phyloP scores from a whole-genome alignment of 2,797 vertebrate genomes.

The Pipistrellus nathusii region DNA sequence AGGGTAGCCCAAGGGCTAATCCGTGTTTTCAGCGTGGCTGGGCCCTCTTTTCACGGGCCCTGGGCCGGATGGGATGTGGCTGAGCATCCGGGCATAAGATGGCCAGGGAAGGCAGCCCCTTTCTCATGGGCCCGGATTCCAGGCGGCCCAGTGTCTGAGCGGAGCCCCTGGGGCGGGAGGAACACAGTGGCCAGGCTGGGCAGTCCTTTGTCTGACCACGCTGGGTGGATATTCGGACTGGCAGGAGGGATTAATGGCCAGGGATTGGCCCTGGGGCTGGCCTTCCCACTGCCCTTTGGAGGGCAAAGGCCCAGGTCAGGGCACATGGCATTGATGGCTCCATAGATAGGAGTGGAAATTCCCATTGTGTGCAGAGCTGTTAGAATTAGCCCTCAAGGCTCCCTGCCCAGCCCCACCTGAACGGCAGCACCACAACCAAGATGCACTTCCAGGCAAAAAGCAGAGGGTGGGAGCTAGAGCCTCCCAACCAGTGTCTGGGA shows the following conservation, averaged over 20 bases:
- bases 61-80: slow-evolving; percentile 99
- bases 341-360: slow-evolving; percentile 94
- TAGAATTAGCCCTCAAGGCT: slow-evolving; percentile 93
- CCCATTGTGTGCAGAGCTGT: slow-evolving; percentile 99
- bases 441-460: slow-evolving; percentile 83
- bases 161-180: slow-evolving; percentile 82
- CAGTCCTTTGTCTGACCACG: slow-evolving; percentile 89
- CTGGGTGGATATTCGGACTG: slow-evolving; percentile 91
- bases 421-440: slow-evolving; percentile 83
- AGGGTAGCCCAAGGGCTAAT: slow-evolving; percentile 92
- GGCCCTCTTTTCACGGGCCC: slow-evolving; percentile 97
- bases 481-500: slow-evolving; percentile 8
- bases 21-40: slow-evolving; percentile 94
- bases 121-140: slow-evolving; percentile 93
- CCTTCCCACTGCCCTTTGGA: slow-evolving; percentile 92
- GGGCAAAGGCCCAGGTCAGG: slow-evolving; percentile 97
- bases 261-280: slow-evolving; percentile 93
- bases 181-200: slow-evolving; percentile 78
- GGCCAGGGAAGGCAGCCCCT: slow-evolving; percentile 89
- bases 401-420: slow-evolving; percentile 81
- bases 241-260: slow-evolving; percentile 96
- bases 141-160: slow-evolving; percentile 89
- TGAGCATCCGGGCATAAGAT: slow-evolving; percentile 96
- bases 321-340: slow-evolving; percentile 93
- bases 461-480: slow-evolving; percentile 65